A percentile compares a stretch with the other conserved stretches of the same genome.
Conservation (phyloP, 2,888 invertebrate genomes). For the Cynaeus angustus region DNA sequence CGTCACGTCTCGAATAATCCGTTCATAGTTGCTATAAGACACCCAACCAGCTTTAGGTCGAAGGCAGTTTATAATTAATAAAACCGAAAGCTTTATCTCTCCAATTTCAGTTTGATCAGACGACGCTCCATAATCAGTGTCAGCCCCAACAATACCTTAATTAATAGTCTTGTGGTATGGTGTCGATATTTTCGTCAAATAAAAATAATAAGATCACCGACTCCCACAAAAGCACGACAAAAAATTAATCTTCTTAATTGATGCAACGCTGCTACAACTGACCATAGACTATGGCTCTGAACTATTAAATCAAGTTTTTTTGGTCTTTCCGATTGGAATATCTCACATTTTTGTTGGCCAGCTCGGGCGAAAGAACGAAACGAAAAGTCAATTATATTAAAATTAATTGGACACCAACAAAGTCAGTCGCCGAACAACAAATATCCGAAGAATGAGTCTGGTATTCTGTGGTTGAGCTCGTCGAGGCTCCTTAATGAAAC, state of each 20-base stretch:
- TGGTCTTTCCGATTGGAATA: slow-evolving; percentile 48
- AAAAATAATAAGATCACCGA: slow-evolving; percentile 43
- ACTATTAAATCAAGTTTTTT: slow-evolving; percentile 41
- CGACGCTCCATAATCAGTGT: slow-evolving; percentile 62
- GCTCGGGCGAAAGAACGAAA: slow-evolving; percentile 54
- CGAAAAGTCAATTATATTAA: slow-evolving; percentile 68
- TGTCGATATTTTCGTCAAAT: slow-evolving; percentile 47
- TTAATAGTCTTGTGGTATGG: slow-evolving; percentile 55
- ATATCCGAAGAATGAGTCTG: slow-evolving; percentile 59
- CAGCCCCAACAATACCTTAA: slow-evolving; percentile 62
- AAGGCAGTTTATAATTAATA: slow-evolving; percentile 62
- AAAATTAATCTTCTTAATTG: slow-evolving; percentile 45
- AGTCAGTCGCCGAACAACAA: slow-evolving; percentile 56
- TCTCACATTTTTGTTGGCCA: slow-evolving; percentile 54
- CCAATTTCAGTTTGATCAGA: slow-evolving; percentile 57
- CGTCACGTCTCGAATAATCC: slow-evolving; percentile 52
- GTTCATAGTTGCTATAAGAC: slow-evolving; percentile 49
- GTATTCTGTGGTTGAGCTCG: slow-evolving; percentile 51
- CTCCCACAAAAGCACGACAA: slow-evolving; percentile 39
- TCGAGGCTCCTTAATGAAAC: slow-evolving; percentile 57
- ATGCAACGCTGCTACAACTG: slow-evolving; percentile 17
- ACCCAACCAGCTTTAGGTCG: slow-evolving; percentile 37
- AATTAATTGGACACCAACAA: slow-evolving; percentile 67
- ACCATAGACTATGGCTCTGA: slow-evolving; percentile 26
- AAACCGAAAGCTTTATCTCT: slow-evolving; percentile 60